These are phyloP conservation scores for Euglossa dilemma DNA, from an alignment of 1,140 invertebrate genomes.

Conservation along the genomic window DNA sequence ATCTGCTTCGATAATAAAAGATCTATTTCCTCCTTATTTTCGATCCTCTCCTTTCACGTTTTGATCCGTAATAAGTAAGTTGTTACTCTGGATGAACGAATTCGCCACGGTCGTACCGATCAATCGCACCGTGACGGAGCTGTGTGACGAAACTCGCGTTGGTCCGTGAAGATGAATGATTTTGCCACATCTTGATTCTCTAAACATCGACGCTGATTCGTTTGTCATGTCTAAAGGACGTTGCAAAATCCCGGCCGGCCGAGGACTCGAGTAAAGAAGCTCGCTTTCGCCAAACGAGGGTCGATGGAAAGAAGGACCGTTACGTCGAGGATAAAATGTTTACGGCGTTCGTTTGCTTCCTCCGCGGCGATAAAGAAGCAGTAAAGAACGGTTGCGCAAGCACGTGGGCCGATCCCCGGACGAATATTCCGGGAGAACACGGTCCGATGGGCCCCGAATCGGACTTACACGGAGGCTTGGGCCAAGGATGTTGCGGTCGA, in stretches of 20 bases:
- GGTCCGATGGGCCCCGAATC: neutral
- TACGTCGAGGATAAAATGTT: neutral
- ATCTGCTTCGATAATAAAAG: no score
- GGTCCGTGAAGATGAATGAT: neutral
- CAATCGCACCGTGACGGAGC: neutral
- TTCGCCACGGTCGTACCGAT: constrained; percentile 4
- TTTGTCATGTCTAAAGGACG: neutral
- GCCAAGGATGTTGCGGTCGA: neutral
- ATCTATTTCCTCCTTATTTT: no score
- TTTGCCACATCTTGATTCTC: no score
- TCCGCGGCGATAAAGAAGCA: neutral
- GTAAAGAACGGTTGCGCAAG: neutral
- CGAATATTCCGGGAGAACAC: neutral
- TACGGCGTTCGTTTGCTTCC: neutral
- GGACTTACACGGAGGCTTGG: no score
- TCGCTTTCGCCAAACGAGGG: no score
- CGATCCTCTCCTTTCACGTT: no score
- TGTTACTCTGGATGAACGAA: neutral
- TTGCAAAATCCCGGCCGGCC: neutral
- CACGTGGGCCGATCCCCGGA: neutral
- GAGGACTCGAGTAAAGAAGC: neutral
- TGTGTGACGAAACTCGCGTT: neutral
- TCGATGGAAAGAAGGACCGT: neutral
- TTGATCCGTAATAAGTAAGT: no score
- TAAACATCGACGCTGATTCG: neutral